Evolutionary conservation across 2,797 vertebrate genomes (phyloP).

Genomic region (Labeo calbasu): DNA sequence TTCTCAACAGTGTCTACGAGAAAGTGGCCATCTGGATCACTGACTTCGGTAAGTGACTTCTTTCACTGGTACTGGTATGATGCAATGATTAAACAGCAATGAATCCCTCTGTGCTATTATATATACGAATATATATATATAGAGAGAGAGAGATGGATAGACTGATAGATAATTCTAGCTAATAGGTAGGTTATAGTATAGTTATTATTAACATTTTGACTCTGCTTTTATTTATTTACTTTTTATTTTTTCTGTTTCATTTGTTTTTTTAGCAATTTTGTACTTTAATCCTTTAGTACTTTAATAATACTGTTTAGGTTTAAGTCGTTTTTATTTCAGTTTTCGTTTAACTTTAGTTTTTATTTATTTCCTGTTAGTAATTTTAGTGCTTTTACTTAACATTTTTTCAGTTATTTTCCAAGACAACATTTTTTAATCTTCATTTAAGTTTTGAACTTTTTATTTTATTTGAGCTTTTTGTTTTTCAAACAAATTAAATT

Average conservation of each 20-base stretch:
- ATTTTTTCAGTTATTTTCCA: background rate
- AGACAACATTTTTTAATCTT: background rate
- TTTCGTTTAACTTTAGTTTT: background rate
- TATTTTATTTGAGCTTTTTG: background rate
- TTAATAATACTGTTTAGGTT: no score
- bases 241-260: no score
- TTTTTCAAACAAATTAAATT: background rate
- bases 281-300: no score
- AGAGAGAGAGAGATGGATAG: no score
- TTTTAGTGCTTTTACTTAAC: background rate
- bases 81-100: background rate
- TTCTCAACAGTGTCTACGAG: slow-evolving; percentile 95
- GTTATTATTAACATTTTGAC: no score
- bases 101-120: no score
- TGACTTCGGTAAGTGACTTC: slow-evolving; percentile 88
- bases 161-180: no score
- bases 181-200: no score
- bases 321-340: no score
- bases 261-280: no score
- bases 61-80: background rate
- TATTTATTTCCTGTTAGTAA: background rate
- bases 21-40: slow-evolving; percentile 96
- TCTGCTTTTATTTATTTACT: no score
- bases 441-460: background rate
- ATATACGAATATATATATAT: no score